Evolutionary conservation across 2,797 vertebrate species (phyloP).

Genomic region (Poecilia gillii): DNA sequence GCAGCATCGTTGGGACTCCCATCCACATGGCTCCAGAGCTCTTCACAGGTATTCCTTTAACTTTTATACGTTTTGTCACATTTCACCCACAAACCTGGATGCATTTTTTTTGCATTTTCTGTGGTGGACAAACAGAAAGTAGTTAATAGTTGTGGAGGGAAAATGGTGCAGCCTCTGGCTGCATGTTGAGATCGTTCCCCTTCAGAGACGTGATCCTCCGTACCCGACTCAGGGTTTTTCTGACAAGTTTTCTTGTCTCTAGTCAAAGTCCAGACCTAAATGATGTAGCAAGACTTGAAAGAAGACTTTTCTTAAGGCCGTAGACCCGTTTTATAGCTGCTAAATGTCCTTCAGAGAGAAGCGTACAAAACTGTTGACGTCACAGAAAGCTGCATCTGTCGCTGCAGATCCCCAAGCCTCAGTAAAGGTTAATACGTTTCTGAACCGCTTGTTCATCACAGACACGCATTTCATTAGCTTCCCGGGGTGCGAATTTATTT

Average conservation of each 20-base stretch:
- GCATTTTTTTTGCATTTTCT: neutral
- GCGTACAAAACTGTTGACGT: too few relatives aligned
- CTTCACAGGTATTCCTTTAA: slow-evolving; percentile 88
- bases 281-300: too few relatives aligned
- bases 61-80: slow-evolving; percentile 2
- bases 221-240: neutral
- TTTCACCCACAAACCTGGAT: neutral
- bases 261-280: too few relatives aligned
- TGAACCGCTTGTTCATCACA: too few relatives aligned
- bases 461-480: too few relatives aligned
- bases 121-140: neutral
- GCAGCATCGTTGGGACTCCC: slow-evolving; percentile 98
- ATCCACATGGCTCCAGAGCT: slow-evolving; percentile 99
- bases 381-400: too few relatives aligned
- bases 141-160: neutral
- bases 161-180: neutral
- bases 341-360: too few relatives aligned
- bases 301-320: too few relatives aligned
- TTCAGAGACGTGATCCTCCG: neutral
- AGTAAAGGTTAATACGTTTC: too few relatives aligned
- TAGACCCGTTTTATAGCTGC: too few relatives aligned
- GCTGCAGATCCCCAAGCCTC: too few relatives aligned
- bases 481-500: neutral
- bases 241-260: too few relatives aligned
- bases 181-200: neutral